Evolutionary conservation across 2,113 vertebrate genomes (phyloP).

Genomic region (Noturus placidus): DNA sequence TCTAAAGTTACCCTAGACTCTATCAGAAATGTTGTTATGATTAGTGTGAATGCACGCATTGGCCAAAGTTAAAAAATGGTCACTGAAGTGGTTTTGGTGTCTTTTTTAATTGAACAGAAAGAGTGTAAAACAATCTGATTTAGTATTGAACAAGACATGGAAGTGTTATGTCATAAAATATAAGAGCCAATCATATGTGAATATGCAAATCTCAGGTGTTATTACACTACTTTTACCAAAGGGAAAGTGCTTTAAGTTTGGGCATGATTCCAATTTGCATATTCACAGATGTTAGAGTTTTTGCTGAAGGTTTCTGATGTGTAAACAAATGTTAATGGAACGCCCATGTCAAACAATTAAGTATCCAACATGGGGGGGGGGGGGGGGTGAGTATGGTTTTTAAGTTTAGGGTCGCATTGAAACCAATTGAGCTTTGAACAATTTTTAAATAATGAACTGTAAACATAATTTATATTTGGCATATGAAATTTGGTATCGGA

Average conservation of each 20-base stretch:
- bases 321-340: neutral
- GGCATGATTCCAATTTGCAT: neutral
- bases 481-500: neutral
- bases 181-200: neutral
- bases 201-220: neutral
- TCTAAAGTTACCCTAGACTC: neutral
- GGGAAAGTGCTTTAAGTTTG: neutral
- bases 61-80: neutral
- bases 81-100: neutral
- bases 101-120: neutral
- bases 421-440: neutral
- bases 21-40: neutral
- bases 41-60: neutral
- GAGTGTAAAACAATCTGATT: neutral
- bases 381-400: neutral
- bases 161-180: neutral
- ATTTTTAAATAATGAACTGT: neutral
- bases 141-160: neutral
- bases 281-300: neutral
- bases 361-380: neutral
- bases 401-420: neutral
- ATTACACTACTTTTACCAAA: neutral
- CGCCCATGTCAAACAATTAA: neutral
- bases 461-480: neutral
- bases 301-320: neutral